Conservation (phyloP, 2,888 invertebrate genomes). For the Caradrina clavipalpis region DNA sequence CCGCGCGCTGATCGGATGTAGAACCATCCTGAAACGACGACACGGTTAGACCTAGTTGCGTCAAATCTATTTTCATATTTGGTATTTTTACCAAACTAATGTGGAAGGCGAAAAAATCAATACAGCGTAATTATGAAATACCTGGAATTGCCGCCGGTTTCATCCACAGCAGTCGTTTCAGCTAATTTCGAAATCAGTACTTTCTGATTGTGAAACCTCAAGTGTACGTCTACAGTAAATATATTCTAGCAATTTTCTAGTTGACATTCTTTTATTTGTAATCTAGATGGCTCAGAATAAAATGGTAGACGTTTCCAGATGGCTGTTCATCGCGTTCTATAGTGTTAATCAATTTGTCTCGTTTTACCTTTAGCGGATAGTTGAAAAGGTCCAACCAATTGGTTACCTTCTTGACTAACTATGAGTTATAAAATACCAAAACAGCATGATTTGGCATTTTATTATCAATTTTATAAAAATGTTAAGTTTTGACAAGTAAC, state of each 20-base stretch:
- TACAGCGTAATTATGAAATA: constrained; percentile 46
- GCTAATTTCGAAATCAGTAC: background rate
- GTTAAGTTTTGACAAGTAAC: too few relatives aligned
- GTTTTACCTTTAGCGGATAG: background rate
- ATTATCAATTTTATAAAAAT: too few relatives aligned
- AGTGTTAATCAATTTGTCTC: constrained; percentile 7
- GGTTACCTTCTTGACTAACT: too few relatives aligned
- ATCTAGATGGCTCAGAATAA: constrained; percentile 77
- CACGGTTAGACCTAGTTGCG: constrained; percentile 62
- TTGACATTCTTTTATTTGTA: constrained; percentile 66
- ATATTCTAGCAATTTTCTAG: constrained; percentile 44
- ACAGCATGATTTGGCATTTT: too few relatives aligned
- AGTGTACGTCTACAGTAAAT: constrained; percentile 1
- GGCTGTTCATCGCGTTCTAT: constrained; percentile 68
- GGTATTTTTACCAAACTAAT: constrained; percentile 21
- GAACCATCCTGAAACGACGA: constrained; percentile 86
- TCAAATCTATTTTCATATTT: constrained; percentile 21
- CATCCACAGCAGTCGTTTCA: constrained; percentile 14
- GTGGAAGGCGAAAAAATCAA: constrained; percentile 32
- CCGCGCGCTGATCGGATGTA: constrained; percentile 89
- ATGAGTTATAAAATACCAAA: too few relatives aligned
- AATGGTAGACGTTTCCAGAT: constrained; percentile 78
- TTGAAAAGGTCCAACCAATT: too few relatives aligned
- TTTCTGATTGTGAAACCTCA: constrained; percentile 17
- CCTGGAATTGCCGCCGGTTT: constrained; percentile 40